These are phyloP conservation scores for Aphelenchoides bicaudatus DNA, from an alignment of 2,888 invertebrate species.

Conservation along the genomic window DNA sequence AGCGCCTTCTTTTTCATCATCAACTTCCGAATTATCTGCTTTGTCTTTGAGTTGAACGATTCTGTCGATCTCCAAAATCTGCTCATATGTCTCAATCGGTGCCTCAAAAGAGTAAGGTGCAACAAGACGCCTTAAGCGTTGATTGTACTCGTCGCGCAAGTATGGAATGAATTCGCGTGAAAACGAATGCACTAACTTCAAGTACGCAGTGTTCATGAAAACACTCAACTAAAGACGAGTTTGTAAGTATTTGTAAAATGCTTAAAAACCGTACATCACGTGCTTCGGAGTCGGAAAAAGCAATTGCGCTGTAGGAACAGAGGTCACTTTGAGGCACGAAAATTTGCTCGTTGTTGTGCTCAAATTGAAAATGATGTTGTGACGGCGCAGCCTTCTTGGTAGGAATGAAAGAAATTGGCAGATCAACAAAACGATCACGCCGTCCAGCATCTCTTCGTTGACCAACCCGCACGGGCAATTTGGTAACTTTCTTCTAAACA, in stretches of 20 bases:
- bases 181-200: background rate
- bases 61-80: background rate
- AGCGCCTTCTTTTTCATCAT: no score
- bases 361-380: conserved; percentile 4
- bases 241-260: background rate
- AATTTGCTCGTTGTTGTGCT: background rate
- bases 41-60: background rate
- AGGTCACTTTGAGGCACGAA: conserved; percentile 3
- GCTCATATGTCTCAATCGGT: background rate
- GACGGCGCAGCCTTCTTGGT: conserved; percentile 10
- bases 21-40: background rate
- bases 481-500: background rate
- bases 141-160: background rate
- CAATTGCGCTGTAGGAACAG: background rate
- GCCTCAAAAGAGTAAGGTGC: background rate
- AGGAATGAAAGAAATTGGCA: conserved; percentile 16
- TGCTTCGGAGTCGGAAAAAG: background rate
- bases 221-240: conserved; percentile 21
- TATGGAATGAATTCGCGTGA: background rate
- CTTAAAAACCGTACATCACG: no score
- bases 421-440: conserved; percentile 9
- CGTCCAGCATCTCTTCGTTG: conserved; percentile 1
- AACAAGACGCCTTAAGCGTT: background rate
- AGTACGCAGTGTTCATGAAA: conserved; percentile 10
- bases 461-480: conserved; percentile 5